Percentiles rank a stretch among this genome's conserved stretches.
Conservation (phyloP, 2,797 vertebrate species). For the Caiman crocodilus region DNA sequence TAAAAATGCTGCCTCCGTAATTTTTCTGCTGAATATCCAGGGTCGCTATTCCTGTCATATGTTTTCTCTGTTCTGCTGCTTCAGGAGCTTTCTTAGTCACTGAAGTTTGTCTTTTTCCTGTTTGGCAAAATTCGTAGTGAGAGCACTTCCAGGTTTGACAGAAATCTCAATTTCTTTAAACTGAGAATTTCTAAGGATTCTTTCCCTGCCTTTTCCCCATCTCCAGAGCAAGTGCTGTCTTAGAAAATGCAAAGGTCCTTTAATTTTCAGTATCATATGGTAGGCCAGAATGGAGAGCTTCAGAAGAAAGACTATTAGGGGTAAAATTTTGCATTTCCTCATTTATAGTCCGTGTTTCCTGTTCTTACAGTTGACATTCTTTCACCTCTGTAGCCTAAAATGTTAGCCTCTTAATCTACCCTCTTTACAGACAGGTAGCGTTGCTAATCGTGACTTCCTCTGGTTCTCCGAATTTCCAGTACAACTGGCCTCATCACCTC, state of each 20-base stretch:
- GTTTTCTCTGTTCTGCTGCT: background rate
- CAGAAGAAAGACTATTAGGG: conserved; percentile 1
- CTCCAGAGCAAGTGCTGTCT: background rate
- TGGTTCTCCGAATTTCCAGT: background rate
- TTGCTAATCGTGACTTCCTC: background rate
- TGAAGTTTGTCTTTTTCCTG: background rate
- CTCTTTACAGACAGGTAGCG: background rate
- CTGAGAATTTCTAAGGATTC: background rate
- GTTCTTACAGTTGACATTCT: background rate
- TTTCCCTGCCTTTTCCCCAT: background rate
- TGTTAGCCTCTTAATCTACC: background rate
- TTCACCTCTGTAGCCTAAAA: background rate
- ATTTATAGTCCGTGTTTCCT: accelerated
- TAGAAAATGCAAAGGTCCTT: conserved; percentile 1
- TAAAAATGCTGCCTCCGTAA: background rate
- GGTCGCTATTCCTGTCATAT: background rate
- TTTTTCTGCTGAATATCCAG: background rate
- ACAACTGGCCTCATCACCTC: background rate
- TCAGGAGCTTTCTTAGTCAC: background rate
- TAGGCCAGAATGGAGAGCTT: background rate
- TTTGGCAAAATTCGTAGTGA: background rate
- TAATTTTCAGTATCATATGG: background rate
- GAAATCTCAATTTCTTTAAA: background rate
- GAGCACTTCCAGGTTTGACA: background rate
- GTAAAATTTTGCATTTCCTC: background rate